A percentile compares a stretch with the other conserved stretches of the same genome.
Evolutionary conservation across 1,140 invertebrate genomes (phyloP).

Genomic region (Meloidogyne chitwoodi): DNA sequence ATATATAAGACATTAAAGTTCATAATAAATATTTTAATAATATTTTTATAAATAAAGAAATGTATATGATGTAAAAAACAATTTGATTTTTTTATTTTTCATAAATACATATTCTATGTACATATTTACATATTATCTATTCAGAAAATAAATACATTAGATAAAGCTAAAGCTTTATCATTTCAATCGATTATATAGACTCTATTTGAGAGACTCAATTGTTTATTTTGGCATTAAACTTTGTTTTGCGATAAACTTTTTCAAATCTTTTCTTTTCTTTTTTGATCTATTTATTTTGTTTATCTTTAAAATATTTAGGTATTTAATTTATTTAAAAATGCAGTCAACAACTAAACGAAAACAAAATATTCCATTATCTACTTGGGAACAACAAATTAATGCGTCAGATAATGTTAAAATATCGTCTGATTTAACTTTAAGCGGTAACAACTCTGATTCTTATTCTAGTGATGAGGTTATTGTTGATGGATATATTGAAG

Average conservation of each 20-base stretch:
- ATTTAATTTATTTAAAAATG: not conserved
- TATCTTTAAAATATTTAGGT: not conserved
- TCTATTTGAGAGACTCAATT: not conserved
- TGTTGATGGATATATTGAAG: not conserved
- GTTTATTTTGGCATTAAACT: not conserved
- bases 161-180: too few species aligned
- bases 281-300: not conserved
- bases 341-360: not conserved
- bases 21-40: too few species aligned
- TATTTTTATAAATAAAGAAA: too few species aligned
- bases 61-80: too few species aligned
- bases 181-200: too few species aligned
- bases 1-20: too few species aligned
- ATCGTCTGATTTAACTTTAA: conserved; percentile 1
- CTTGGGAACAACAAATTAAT: not conserved
- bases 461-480: not conserved
- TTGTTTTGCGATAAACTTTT: too few species aligned
- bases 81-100: too few species aligned
- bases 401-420: not conserved
- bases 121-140: too few species aligned
- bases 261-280: not conserved
- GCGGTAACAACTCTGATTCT: not conserved
- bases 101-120: too few species aligned
- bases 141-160: too few species aligned
- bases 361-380: not conserved